These are phyloP conservation scores for Acrocephalus arundinaceus DNA, from an alignment of 2,113 vertebrate species.

Conservation along the genomic window DNA sequence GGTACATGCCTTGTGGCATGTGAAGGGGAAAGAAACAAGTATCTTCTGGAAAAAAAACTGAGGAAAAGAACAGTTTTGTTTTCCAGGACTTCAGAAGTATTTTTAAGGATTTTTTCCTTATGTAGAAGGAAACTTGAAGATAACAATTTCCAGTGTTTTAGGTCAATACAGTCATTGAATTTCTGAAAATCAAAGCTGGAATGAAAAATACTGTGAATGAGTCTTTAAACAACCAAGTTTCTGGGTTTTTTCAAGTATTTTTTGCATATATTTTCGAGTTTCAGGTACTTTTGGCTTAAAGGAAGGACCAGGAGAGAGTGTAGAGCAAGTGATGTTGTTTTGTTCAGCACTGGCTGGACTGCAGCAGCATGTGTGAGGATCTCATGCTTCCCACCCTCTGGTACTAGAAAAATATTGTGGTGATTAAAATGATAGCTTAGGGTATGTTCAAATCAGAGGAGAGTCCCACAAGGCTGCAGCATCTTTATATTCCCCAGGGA, in stretches of 20 bases:
- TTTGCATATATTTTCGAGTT: background rate
- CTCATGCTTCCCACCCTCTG: background rate
- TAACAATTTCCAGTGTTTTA: background rate
- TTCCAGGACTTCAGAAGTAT: background rate
- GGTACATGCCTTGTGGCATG: background rate
- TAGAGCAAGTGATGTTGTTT: background rate
- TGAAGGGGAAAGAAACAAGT: background rate
- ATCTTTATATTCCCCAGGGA: background rate
- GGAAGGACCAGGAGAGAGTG: background rate
- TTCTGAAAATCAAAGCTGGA: background rate
- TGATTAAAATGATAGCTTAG: background rate
- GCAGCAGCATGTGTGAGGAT: accelerated
- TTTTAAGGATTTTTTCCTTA: background rate
- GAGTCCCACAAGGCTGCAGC: background rate
- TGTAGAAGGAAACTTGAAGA: background rate
- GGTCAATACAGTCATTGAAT: background rate
- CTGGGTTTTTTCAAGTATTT: background rate
- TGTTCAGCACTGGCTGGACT: background rate
- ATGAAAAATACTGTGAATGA: background rate
- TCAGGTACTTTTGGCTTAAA: background rate
- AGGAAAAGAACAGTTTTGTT: background rate
- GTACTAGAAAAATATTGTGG: background rate
- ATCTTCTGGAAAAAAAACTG: background rate
- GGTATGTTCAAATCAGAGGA: background rate
- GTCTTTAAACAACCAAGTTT: background rate